Evolutionary conservation across 2,888 invertebrate species (phyloP).

Genomic region (Ennomos quercinarius): DNA sequence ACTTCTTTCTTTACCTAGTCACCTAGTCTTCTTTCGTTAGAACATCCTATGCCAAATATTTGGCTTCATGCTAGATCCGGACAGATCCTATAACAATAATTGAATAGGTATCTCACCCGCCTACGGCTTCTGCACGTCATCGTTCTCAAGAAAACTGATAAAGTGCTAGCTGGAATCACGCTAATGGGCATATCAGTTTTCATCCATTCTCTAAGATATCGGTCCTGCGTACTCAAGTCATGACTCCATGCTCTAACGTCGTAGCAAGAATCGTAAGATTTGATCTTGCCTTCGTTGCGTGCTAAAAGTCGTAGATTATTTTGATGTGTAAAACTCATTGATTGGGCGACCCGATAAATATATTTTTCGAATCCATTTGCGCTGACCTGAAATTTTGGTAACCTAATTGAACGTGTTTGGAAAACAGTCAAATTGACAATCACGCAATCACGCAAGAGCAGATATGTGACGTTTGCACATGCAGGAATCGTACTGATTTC

Average conservation of each 20-base stretch:
- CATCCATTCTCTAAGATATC: conserved; percentile 77
- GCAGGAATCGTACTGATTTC: no score
- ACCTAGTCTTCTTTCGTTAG: no score
- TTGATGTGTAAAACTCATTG: conserved; percentile 61
- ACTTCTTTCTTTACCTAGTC: no score
- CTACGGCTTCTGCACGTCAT: conserved; percentile 64
- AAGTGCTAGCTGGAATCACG: conserved; percentile 58
- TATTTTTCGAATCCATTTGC: conserved; percentile 48
- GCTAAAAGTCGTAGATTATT: conserved; percentile 56
- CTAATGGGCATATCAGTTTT: conserved; percentile 70
- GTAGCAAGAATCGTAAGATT: conserved; percentile 80
- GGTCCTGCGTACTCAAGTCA: conserved; percentile 56
- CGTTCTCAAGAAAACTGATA: conserved; percentile 55
- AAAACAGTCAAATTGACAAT: conserved; percentile 12
- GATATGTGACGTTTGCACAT: no score
- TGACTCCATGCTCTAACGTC: conserved; percentile 86
- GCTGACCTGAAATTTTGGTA: conserved; percentile 57
- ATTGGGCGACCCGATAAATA: conserved; percentile 42
- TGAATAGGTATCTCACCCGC: conserved; percentile 55
- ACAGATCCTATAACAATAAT: no score
- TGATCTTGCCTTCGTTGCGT: conserved; percentile 83
- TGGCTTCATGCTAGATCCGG: no score
- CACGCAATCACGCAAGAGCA: no score
- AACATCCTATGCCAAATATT: no score
- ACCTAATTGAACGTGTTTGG: conserved; percentile 32